phyloP scores from a whole-genome alignment of 2,888 invertebrate genomes.

The Heliconius cydno region DNA sequence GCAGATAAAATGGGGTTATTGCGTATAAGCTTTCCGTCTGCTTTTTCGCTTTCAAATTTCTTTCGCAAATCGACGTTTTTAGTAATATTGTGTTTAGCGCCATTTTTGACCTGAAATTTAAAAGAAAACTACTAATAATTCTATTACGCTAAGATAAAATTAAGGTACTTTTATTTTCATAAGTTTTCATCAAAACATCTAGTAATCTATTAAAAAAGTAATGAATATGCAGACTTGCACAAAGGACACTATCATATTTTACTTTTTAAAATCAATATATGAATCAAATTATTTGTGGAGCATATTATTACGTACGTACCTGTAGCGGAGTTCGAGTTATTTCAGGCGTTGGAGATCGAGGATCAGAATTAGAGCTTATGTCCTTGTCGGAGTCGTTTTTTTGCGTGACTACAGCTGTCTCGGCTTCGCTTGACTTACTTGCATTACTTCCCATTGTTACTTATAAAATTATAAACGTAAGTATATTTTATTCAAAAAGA shows the following conservation, averaged over 20 bases:
- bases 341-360: constrained; percentile 84
- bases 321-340: constrained; percentile 84
- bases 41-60: constrained; percentile 72
- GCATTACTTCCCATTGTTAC: constrained; percentile 72
- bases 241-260: neutral
- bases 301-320: constrained; percentile 62
- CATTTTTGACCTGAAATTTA: constrained; percentile 68
- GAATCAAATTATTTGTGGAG: neutral
- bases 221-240: neutral
- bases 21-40: constrained; percentile 70
- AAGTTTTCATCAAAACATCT: neutral
- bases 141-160: neutral
- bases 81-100: constrained; percentile 74
- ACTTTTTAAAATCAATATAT: neutral
- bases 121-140: constrained; percentile 9
- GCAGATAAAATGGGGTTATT: constrained; percentile 79
- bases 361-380: constrained; percentile 71
- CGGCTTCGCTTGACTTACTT: constrained; percentile 68
- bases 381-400: constrained; percentile 65
- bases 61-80: constrained; percentile 79
- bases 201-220: no score
- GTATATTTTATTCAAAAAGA: constrained; percentile 3
- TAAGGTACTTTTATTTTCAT: neutral
- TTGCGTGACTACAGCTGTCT: constrained; percentile 57
- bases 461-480: constrained; percentile 21